A percentile compares a stretch with the other conserved stretches of the same genome.
These are phyloP conservation scores for Rhynchotus rufescens DNA, from an alignment of 2,797 vertebrate genomes.

Conservation along the genomic window DNA sequence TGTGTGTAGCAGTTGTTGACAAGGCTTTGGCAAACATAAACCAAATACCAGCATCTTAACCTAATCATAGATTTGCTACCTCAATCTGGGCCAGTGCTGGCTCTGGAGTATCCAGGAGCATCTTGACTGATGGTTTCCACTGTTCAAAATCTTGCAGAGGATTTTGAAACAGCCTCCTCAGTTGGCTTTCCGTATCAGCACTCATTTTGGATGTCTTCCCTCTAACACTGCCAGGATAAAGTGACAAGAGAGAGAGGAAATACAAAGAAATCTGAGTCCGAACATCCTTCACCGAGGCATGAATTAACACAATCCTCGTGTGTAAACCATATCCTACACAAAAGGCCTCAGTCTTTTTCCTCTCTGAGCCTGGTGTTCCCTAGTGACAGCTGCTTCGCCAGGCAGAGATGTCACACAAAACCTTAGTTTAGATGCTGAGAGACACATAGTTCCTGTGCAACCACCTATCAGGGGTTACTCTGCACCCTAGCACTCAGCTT, in stretches of 20 bases:
- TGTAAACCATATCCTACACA: not conserved
- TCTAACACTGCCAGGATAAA: slow-evolving; percentile 83
- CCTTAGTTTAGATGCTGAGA: not conserved
- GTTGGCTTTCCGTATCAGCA: slow-evolving; percentile 77
- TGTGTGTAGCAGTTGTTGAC: not conserved
- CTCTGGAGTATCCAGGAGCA: slow-evolving; percentile 85
- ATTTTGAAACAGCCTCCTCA: slow-evolving; percentile 85
- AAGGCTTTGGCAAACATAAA: not conserved
- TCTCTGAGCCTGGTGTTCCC: not conserved
- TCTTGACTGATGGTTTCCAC: slow-evolving; percentile 84
- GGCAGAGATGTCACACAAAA: slow-evolving; percentile 6
- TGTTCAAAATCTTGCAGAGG: slow-evolving; percentile 83
- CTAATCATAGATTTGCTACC: slow-evolving; percentile 73
- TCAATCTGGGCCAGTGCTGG: slow-evolving; percentile 86
- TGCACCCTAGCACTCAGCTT: not conserved
- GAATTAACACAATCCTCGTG: not conserved
- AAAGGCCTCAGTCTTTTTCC: slow-evolving; percentile 12
- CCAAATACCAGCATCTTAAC: not conserved
- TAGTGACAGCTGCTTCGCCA: slow-evolving; percentile 41
- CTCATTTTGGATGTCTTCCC: slow-evolving; percentile 83
- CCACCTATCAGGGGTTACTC: not conserved
- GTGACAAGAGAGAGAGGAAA: not conserved
- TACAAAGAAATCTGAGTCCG: slow-evolving; percentile 20
- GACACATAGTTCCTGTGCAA: not conserved
- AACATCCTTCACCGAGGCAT: slow-evolving; percentile 1